phyloP scores from a whole-genome alignment of 1,140 invertebrate species.

The Antheraea mylitta region DNA sequence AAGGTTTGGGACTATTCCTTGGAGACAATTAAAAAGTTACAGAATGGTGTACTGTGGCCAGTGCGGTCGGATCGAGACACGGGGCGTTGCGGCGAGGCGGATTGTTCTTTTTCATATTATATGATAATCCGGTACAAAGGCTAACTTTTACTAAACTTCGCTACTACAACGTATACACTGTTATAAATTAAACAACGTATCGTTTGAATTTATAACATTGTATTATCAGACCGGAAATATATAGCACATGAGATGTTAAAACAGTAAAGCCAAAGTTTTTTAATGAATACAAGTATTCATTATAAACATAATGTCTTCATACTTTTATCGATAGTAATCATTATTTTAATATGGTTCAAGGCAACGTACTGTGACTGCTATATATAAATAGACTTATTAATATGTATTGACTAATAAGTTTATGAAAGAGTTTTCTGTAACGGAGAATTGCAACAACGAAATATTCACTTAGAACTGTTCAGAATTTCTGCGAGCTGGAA shows the following conservation, averaged over 20 bases:
- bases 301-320: too few relatives aligned
- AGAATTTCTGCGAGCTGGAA: too few relatives aligned
- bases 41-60: constrained; percentile 6
- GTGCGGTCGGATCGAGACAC: neutral
- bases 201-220: constrained; percentile 23
- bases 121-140: constrained; percentile 32
- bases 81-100: neutral
- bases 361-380: too few relatives aligned
- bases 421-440: too few relatives aligned
- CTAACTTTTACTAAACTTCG: constrained; percentile 29
- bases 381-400: too few relatives aligned
- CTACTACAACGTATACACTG: constrained; percentile 18
- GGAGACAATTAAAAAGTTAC: constrained; percentile 25
- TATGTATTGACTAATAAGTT: too few relatives aligned
- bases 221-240: constrained; percentile 15
- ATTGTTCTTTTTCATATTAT: constrained; percentile 25
- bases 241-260: neutral
- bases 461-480: too few relatives aligned
- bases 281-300: too few relatives aligned
- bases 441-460: too few relatives aligned
- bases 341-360: too few relatives aligned
- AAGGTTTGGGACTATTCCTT: constrained; percentile 5
- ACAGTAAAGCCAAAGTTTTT: too few relatives aligned
- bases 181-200: constrained; percentile 20
- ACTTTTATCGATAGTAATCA: too few relatives aligned